Conservation (phyloP, 2,888 invertebrate species). For the Cheilosia vernalis region DNA sequence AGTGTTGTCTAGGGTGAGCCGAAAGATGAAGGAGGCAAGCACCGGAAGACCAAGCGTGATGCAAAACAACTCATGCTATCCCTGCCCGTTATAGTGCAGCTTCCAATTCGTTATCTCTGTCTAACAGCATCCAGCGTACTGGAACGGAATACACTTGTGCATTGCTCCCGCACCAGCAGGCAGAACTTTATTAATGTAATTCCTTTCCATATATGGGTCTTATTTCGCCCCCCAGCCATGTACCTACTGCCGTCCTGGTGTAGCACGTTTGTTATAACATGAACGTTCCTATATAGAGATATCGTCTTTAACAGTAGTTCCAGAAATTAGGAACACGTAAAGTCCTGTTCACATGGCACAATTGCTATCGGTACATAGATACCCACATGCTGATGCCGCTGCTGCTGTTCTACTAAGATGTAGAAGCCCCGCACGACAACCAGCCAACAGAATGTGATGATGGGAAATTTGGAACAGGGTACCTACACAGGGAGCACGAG, state of each 20-base stretch:
- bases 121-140: conserved; percentile 32
- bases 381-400: conserved; percentile 57
- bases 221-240: conserved; percentile 71
- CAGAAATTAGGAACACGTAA: conserved; percentile 73
- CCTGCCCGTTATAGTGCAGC: conserved; percentile 28
- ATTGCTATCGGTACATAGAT: conserved; percentile 50
- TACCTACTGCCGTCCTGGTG: conserved; percentile 67
- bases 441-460: conserved; percentile 62
- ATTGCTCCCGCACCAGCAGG: conserved; percentile 71
- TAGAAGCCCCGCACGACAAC: conserved; percentile 63
- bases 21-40: conserved; percentile 39
- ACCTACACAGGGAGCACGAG: conserved; percentile 25
- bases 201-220: conserved; percentile 75
- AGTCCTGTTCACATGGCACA: conserved; percentile 71
- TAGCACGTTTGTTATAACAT: conserved; percentile 23
- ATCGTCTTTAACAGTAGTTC: conserved; percentile 69
- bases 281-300: conserved; percentile 55
- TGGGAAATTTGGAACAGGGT: conserved; percentile 40
- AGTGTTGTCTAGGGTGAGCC: conserved; percentile 45
- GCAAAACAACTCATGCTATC: conserved; percentile 64
- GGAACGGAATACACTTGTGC: conserved; percentile 58
- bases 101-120: conserved; percentile 48
- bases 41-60: conserved; percentile 71
- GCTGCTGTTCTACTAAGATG: conserved; percentile 66
- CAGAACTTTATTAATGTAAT: conserved; percentile 74